These are phyloP conservation scores for Tympanoctomys barrerae DNA, from an alignment of 2,797 vertebrate genomes.

Conservation along the genomic window DNA sequence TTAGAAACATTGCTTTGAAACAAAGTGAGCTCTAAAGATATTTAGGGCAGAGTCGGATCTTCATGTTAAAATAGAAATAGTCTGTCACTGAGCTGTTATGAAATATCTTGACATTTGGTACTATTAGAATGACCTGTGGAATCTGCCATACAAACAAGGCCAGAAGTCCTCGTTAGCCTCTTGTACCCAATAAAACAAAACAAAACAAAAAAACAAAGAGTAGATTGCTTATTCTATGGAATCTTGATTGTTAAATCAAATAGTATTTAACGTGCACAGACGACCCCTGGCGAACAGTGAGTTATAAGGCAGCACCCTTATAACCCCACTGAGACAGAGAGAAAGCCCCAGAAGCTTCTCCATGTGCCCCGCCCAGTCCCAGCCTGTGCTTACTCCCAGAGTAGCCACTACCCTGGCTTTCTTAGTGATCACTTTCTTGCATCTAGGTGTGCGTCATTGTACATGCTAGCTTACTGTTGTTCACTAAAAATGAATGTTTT, in stretches of 20 bases:
- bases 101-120: constrained; percentile 26
- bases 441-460: not conserved
- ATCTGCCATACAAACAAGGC: not conserved
- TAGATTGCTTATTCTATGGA: not conserved
- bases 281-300: constrained; percentile 24
- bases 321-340: not conserved
- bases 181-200: not conserved
- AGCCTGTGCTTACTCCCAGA: not conserved
- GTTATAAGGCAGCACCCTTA: not conserved
- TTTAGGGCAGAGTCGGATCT: constrained; percentile 31
- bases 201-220: not conserved
- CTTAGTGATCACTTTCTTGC: not conserved
- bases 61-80: constrained; percentile 18
- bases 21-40: not conserved
- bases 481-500: not conserved
- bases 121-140: not conserved
- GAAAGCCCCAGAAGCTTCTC: not conserved
- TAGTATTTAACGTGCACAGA: not conserved
- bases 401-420: not conserved
- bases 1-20: constrained; percentile 18
- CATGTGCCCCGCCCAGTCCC: not conserved
- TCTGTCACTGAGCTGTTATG: not conserved
- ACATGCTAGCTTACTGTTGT: not conserved
- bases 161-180: not conserved
- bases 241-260: constrained; percentile 26